Percentiles rank a stretch among this genome's conserved stretches.
phyloP scores from a whole-genome alignment of 2,797 vertebrate species.

The Tinamus major region DNA sequence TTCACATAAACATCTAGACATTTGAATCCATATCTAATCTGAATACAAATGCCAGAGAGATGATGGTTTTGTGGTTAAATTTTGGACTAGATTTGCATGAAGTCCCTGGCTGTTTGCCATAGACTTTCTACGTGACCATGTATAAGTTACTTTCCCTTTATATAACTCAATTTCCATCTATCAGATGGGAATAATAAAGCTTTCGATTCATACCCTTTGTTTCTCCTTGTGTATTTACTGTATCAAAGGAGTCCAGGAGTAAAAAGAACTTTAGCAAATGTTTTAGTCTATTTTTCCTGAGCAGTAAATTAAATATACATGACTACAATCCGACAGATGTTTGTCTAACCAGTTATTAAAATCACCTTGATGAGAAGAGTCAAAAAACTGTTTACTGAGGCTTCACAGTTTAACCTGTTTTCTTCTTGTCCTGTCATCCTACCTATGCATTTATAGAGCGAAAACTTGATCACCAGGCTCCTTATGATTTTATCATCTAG shows the following conservation, averaged over 20 bases:
- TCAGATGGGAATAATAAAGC: not conserved
- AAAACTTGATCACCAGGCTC: not conserved
- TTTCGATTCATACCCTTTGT: not conserved
- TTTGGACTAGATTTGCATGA: not conserved
- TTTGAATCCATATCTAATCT: not conserved
- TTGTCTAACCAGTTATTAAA: conserved; percentile 23
- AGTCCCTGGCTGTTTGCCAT: accelerated
- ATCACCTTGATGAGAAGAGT: not conserved
- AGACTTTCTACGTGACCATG: not conserved
- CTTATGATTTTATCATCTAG: not conserved
- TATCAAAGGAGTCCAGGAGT: not conserved
- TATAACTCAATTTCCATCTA: not conserved
- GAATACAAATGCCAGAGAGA: not conserved
- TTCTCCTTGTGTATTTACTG: not conserved
- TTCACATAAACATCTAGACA: not conserved
- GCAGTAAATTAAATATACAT: not conserved
- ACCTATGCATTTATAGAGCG: not conserved
- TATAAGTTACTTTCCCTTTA: not conserved
- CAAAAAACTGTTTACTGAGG: not conserved
- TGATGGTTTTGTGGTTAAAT: not conserved
- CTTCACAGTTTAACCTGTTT: not conserved
- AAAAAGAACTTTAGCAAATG: not conserved
- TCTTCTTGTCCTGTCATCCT: not conserved
- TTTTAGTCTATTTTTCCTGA: not conserved
- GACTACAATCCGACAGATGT: not conserved